phyloP scores from a whole-genome alignment of 2,113 vertebrate species.

The Bos taurus region DNA sequence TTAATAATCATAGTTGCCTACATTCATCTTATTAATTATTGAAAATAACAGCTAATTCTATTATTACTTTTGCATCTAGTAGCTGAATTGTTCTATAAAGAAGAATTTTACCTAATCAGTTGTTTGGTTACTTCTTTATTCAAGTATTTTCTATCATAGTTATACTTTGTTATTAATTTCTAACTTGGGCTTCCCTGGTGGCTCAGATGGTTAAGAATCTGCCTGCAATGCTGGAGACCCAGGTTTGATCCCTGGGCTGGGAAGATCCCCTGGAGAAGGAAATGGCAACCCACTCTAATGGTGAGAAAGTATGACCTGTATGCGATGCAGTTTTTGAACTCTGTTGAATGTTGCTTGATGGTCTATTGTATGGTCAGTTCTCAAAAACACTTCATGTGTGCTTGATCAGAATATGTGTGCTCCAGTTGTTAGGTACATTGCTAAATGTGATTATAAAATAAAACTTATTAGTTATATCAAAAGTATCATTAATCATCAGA shows the following conservation, averaged over 20 bases:
- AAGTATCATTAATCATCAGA: not conserved
- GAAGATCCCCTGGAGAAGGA: not conserved
- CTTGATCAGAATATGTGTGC: not conserved
- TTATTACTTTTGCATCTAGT: not conserved
- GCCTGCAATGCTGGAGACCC: not conserved
- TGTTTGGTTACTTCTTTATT: not conserved
- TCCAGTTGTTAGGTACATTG: not conserved
- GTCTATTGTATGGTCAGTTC: not conserved
- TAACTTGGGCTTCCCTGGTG: not conserved
- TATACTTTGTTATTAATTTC: not conserved
- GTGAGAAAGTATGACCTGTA: not conserved
- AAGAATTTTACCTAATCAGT: not conserved
- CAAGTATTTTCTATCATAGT: not conserved
- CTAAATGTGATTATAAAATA: not conserved
- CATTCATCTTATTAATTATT: not conserved
- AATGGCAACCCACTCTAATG: not conserved
- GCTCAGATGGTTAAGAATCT: not conserved
- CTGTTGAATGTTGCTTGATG: not conserved
- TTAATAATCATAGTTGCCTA: not conserved
- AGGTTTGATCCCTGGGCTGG: not conserved
- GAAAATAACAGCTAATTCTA: not conserved
- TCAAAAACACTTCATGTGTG: not conserved
- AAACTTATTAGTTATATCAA: not conserved
- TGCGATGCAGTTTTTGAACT: not conserved
- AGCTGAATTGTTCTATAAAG: not conserved